Percentiles rank a stretch among this genome's conserved stretches.
These are phyloP conservation scores for Orchesellides sinensis DNA, from an alignment of 2,888 invertebrate genomes.

Conservation along the genomic window DNA sequence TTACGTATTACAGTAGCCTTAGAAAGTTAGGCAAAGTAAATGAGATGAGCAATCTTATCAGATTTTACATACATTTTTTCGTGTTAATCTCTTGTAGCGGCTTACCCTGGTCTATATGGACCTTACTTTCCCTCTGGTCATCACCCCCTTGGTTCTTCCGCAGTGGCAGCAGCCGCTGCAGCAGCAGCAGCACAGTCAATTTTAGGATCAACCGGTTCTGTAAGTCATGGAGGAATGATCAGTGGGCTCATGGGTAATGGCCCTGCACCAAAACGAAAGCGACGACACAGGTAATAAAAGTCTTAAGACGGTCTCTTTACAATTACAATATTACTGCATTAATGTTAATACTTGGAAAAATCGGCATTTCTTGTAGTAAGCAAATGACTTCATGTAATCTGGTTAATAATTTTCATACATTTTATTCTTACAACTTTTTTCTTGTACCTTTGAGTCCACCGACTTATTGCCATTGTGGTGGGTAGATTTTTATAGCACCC, in stretches of 20 bases:
- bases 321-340: neutral
- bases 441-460: neutral
- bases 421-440: neutral
- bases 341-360: slow-evolving; percentile 13
- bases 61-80: neutral
- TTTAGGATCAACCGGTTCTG: slow-evolving; percentile 66
- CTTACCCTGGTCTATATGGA: slow-evolving; percentile 83
- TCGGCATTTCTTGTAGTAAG: slow-evolving; percentile 4
- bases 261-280: slow-evolving; percentile 73
- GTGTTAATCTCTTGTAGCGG: slow-evolving; percentile 78
- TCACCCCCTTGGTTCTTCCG: slow-evolving; percentile 68
- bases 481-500: too few species aligned
- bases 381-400: slow-evolving; percentile 31
- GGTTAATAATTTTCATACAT: slow-evolving; percentile 46
- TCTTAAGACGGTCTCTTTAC: neutral
- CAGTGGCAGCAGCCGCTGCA: slow-evolving; percentile 63
- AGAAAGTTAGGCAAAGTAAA: too few species aligned
- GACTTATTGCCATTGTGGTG: too few species aligned
- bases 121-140: slow-evolving; percentile 79
- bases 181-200: slow-evolving; percentile 71
- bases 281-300: slow-evolving; percentile 73
- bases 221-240: slow-evolving; percentile 64
- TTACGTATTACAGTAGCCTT: neutral
- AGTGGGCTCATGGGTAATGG: slow-evolving; percentile 66
- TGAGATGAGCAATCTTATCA: too few species aligned